Evolutionary conservation across 2,113 vertebrate species (phyloP).

Genomic region (Melospiza georgiana): DNA sequence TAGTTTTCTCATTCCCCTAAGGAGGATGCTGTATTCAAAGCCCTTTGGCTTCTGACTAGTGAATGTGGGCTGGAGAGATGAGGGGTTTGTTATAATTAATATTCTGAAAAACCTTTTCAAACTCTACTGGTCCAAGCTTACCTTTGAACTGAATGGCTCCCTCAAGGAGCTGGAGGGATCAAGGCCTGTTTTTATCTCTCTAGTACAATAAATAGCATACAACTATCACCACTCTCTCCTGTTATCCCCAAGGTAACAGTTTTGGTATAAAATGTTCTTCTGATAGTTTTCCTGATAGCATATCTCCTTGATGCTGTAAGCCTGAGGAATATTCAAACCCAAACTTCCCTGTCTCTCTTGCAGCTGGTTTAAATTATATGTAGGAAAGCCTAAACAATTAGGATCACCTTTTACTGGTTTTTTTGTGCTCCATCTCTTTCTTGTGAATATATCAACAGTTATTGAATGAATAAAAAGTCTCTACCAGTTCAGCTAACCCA

Average conservation of each 20-base stretch:
- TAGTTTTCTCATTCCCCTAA: neutral
- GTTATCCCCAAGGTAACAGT: neutral
- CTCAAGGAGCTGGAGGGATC: neutral
- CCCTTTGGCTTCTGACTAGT: neutral
- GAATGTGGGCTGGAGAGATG: neutral
- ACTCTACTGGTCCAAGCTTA: neutral
- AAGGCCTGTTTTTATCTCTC: neutral
- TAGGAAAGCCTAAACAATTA: neutral
- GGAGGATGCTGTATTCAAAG: neutral
- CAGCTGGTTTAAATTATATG: constrained; percentile 7
- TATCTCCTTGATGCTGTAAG: neutral
- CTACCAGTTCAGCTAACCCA: neutral
- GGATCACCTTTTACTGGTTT: neutral
- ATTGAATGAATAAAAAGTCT: neutral
- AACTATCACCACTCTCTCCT: neutral
- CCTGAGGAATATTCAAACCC: neutral
- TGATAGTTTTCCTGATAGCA: neutral
- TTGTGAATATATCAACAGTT: neutral
- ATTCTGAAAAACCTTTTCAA: neutral
- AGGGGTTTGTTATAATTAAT: neutral
- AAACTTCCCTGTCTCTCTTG: neutral
- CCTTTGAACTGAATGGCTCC: neutral
- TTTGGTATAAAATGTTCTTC: neutral
- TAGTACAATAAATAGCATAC: neutral
- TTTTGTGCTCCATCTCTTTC: neutral